Conservation (phyloP, 2,797 vertebrate genomes). For the Ibycter americanus region DNA sequence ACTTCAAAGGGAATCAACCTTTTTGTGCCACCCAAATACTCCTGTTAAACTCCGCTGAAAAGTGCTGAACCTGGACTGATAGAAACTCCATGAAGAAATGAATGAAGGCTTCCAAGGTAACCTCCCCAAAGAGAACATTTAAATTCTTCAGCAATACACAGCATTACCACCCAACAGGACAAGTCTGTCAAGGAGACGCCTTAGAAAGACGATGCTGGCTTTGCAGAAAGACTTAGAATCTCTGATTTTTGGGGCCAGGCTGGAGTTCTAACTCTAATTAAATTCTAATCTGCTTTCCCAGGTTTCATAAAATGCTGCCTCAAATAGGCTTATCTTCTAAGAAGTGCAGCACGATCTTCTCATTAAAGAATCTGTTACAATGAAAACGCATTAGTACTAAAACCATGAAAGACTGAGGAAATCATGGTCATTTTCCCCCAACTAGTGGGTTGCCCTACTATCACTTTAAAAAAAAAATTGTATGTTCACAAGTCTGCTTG, state of each 20-base stretch:
- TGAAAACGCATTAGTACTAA: not conserved
- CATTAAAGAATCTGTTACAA: slow-evolving; percentile 20
- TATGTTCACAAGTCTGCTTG: not conserved
- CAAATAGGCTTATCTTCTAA: slow-evolving; percentile 23
- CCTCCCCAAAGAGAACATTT: not conserved
- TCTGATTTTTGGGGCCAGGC: not conserved
- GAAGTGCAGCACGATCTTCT: not conserved
- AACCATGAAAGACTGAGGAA: not conserved
- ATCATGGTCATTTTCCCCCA: not conserved
- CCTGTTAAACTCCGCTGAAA: not conserved
- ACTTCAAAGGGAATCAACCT: not conserved
- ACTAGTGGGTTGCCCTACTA: not conserved
- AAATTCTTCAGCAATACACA: not conserved
- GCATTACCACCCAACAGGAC: not conserved
- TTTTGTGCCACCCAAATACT: not conserved
- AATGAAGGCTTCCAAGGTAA: not conserved
- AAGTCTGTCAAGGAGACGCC: not conserved
- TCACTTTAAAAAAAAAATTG: not conserved
- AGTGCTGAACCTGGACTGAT: not conserved
- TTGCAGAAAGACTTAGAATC: not conserved
- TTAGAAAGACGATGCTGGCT: not conserved
- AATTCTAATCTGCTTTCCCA: slow-evolving; percentile 2
- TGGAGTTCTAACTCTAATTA: slow-evolving; percentile 18
- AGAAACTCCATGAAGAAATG: not conserved
- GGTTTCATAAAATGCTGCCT: slow-evolving; percentile 26